phyloP scores from a whole-genome alignment of 2,888 invertebrate genomes.

The Laspeyria flexula region DNA sequence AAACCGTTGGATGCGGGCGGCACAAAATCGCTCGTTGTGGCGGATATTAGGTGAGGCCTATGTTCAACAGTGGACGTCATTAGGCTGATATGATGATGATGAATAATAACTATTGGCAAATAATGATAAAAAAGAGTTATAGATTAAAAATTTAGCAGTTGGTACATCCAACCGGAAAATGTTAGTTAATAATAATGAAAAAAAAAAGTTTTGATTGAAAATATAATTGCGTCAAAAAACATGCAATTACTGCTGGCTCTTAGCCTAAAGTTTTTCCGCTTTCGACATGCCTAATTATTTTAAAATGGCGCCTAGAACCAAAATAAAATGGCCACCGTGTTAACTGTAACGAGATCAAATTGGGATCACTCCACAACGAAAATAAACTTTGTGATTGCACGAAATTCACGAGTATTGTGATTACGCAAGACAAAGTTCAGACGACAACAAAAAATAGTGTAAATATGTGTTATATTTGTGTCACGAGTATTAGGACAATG shows the following conservation, averaged over 20 bases:
- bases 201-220: background rate
- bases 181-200: background rate
- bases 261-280: conserved; percentile 16
- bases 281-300: conserved; percentile 26
- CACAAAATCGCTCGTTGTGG: too few species aligned
- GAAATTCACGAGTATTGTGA: background rate
- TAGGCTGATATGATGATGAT: too few species aligned
- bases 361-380: conserved; percentile 19
- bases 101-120: too few species aligned
- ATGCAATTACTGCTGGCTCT: conserved; percentile 17
- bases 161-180: too few species aligned
- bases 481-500: background rate
- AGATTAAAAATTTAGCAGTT: too few species aligned
- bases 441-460: background rate
- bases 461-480: background rate
- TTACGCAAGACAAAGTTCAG: background rate
- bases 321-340: conserved; percentile 10
- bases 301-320: conserved; percentile 15
- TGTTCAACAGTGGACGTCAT: too few species aligned
- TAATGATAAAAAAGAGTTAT: too few species aligned
- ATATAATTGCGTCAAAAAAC: conserved; percentile 7
- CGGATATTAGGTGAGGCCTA: too few species aligned
- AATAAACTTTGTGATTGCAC: conserved; percentile 27
- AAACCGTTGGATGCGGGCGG: too few species aligned
- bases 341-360: conserved; percentile 13